These are phyloP conservation scores for Chloroceryle amazona DNA, from an alignment of 2,797 vertebrate species.

Conservation along the genomic window DNA sequence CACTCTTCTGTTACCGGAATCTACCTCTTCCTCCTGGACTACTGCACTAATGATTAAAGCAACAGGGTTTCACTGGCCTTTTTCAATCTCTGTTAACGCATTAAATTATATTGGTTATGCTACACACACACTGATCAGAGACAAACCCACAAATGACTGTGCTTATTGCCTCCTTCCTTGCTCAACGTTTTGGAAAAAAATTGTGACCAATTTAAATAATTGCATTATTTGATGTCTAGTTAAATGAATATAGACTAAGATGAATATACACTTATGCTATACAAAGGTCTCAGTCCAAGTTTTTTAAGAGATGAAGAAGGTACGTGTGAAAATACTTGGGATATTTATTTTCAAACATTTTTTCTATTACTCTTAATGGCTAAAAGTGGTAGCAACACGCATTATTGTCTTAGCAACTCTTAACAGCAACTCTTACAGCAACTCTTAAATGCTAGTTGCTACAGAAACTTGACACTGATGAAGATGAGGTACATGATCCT, in stretches of 20 bases:
- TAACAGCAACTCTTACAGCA: no score
- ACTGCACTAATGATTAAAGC: background rate
- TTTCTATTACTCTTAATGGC: background rate
- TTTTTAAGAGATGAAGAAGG: background rate
- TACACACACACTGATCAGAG: background rate
- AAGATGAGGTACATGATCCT: background rate
- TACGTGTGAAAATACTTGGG: background rate
- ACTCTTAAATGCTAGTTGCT: background rate
- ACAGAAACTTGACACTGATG: slow-evolving; percentile 2
- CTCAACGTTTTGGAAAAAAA: background rate
- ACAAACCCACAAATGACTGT: background rate
- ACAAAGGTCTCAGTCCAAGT: background rate
- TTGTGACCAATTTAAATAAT: background rate
- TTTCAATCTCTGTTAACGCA: background rate
- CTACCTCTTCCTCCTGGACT: background rate
- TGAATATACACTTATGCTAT: background rate
- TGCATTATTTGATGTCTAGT: background rate
- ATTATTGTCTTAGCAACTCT: background rate
- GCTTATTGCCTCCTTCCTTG: background rate
- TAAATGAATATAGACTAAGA: background rate
- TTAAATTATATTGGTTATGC: background rate
- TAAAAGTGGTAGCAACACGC: background rate
- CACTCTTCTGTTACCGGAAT: background rate
- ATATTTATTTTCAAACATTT: background rate
- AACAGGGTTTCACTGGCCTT: background rate